phyloP scores from a whole-genome alignment of 2,113 vertebrate species.

The Beaufortia kweichowensis region DNA sequence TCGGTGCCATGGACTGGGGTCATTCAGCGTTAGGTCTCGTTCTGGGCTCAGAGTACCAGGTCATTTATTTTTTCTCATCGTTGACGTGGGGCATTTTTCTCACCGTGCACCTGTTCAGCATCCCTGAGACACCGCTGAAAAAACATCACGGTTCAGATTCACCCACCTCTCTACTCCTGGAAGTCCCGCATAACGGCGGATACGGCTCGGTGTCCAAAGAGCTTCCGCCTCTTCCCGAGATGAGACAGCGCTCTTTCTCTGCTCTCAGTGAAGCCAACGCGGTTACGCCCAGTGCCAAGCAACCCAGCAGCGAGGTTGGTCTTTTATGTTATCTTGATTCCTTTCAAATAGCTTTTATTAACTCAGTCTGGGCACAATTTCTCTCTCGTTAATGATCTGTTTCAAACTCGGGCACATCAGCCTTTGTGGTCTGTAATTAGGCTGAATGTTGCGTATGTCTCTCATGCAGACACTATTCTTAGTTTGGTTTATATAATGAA shows the following conservation, averaged over 20 bases:
- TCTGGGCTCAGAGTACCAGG: slow-evolving; percentile 91
- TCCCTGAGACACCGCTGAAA: slow-evolving; percentile 83
- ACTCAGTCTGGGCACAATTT: not conserved
- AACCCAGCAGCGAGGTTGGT: slow-evolving; percentile 72
- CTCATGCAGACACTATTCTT: not conserved
- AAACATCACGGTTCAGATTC: slow-evolving; percentile 3
- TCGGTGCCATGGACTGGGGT: slow-evolving; percentile 93
- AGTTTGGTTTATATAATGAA: not conserved
- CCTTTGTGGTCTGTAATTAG: not conserved
- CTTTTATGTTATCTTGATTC: not conserved
- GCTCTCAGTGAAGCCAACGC: slow-evolving; percentile 66
- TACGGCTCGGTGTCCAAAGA: slow-evolving; percentile 79
- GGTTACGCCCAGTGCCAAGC: slow-evolving; percentile 69
- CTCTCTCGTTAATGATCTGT: not conserved
- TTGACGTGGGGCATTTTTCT: slow-evolving; percentile 83
- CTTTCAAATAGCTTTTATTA: slow-evolving; percentile 14
- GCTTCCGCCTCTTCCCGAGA: slow-evolving; percentile 57
- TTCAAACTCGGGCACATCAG: not conserved
- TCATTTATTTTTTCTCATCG: slow-evolving; percentile 90
- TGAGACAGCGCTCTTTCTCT: slow-evolving; percentile 66
- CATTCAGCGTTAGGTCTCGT: slow-evolving; percentile 78
- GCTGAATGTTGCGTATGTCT: not conserved
- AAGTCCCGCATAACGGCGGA: slow-evolving; percentile 61
- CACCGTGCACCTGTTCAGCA: slow-evolving; percentile 86
- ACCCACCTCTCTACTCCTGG: slow-evolving; percentile 55